phyloP scores from a whole-genome alignment of 1,140 invertebrate species.

The Drosophila ironensis region DNA sequence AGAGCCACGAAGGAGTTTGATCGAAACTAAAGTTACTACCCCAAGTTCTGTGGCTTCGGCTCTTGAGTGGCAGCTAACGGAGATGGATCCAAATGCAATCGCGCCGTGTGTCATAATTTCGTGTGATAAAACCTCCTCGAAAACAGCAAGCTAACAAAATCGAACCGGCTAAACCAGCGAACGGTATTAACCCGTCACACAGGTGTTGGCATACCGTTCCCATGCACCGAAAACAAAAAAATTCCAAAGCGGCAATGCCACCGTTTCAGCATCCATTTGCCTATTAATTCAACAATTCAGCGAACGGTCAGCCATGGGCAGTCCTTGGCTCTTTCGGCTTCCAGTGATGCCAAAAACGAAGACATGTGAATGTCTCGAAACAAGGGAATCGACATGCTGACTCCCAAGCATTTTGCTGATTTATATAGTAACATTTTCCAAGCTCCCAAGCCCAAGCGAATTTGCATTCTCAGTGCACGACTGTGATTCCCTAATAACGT shows the following conservation, averaged over 20 bases:
- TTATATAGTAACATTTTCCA: not conserved
- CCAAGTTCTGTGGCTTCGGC: too few relatives aligned
- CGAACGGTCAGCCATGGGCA: too few relatives aligned
- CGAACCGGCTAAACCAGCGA: slow-evolving; percentile 30
- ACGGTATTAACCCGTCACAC: slow-evolving; percentile 61
- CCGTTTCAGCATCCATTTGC: too few relatives aligned
- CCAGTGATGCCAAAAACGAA: too few relatives aligned
- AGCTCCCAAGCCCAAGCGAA: too few relatives aligned
- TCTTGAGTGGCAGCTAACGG: slow-evolving; percentile 27
- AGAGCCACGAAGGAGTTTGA: slow-evolving; percentile 14
- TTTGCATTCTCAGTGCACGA: slow-evolving; percentile 13
- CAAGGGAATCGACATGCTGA: too few relatives aligned
- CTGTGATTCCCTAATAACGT: slow-evolving; percentile 58
- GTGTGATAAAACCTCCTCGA: slow-evolving; percentile 22
- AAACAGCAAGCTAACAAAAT: slow-evolving; percentile 36
- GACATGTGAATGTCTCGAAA: too few relatives aligned
- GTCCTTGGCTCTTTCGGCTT: too few relatives aligned
- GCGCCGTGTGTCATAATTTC: slow-evolving; percentile 61
- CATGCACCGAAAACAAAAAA: slow-evolving; percentile 2
- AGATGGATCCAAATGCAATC: slow-evolving; percentile 35
- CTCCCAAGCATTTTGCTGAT: not conserved
- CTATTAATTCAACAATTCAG: too few relatives aligned
- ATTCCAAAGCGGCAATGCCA: too few relatives aligned
- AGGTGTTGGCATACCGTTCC: slow-evolving; percentile 27
- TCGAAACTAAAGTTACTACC: slow-evolving; percentile 16